Evolutionary conservation across 2,797 vertebrate genomes (phyloP).

Genomic region (Sternotherus odoratus): DNA sequence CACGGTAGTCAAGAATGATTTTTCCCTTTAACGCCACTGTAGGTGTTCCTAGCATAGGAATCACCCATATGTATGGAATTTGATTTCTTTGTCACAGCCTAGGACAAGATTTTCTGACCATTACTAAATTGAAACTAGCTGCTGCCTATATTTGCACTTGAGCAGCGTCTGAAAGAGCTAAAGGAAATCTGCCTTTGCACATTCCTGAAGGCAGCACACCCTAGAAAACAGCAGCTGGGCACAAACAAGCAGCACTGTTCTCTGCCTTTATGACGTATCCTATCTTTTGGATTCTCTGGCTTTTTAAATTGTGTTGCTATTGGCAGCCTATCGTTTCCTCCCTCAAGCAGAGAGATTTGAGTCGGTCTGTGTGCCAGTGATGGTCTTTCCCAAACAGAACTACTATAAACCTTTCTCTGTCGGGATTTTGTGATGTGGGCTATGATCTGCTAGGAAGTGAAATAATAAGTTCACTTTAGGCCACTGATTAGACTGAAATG

Average conservation of each 20-base stretch:
- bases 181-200: background rate
- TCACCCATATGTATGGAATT: conserved; percentile 74
- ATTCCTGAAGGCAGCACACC: conserved; percentile 68
- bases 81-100: conserved; percentile 75
- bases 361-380: background rate
- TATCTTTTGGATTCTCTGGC: conserved; percentile 27
- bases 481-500: conserved; percentile 27
- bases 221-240: conserved; percentile 55
- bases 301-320: conserved; percentile 21
- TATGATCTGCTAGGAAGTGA: conserved; percentile 64
- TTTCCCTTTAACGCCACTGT: conserved; percentile 66
- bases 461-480: conserved; percentile 70
- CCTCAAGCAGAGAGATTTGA: conserved; percentile 30
- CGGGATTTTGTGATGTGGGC: background rate
- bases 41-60: conserved; percentile 74
- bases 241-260: conserved; percentile 61
- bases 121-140: conserved; percentile 74
- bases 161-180: conserved; percentile 66
- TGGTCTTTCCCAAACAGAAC: conserved; percentile 51
- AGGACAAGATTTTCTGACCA: conserved; percentile 71
- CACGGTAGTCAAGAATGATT: conserved; percentile 67
- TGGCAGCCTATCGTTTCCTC: conserved; percentile 41
- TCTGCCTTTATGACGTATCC: conserved; percentile 25
- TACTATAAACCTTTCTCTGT: conserved; percentile 24
- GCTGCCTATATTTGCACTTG: conserved; percentile 72